Percentiles rank a stretch among this genome's conserved stretches.
Evolutionary conservation across 2,888 invertebrate genomes (phyloP).

Genomic region (Cryptocheilus praepositus): DNA sequence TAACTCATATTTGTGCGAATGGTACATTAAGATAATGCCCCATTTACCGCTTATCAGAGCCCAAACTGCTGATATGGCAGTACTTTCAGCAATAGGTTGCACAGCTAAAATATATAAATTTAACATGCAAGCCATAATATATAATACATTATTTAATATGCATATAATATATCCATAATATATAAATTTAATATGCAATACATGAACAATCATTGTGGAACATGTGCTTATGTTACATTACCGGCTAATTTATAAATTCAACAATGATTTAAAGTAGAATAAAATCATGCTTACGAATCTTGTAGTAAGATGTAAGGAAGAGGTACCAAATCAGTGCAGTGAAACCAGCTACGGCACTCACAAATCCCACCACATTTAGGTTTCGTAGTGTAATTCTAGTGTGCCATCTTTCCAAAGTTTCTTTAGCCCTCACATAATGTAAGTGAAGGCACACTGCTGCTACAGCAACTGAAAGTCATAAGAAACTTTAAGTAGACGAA

Average conservation of each 20-base stretch:
- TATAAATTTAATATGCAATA: too few species aligned
- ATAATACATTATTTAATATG: too few species aligned
- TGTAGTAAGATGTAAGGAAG: conserved; percentile 55
- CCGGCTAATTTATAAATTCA: background rate
- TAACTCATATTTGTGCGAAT: conserved; percentile 50
- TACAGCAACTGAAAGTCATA: conserved; percentile 39
- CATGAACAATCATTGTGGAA: background rate
- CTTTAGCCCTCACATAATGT: conserved; percentile 54
- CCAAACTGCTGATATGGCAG: conserved; percentile 53
- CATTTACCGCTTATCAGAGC: conserved; percentile 53
- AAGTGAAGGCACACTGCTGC: conserved; percentile 57
- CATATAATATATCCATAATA: too few species aligned
- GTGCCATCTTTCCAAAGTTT: conserved; percentile 52
- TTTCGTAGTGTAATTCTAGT: conserved; percentile 47
- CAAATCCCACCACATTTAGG: conserved; percentile 52
- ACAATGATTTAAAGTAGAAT: conserved; percentile 3
- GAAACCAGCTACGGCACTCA: conserved; percentile 45
- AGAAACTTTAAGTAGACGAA: background rate
- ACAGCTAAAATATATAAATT: conserved; percentile 41
- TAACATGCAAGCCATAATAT: too few species aligned
- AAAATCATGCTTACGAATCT: conserved; percentile 51
- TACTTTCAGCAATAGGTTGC: conserved; percentile 47
- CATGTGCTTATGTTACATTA: background rate
- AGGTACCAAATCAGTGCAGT: conserved; percentile 58
- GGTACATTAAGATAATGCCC: conserved; percentile 54